Conservation (phyloP, 2,888 invertebrate genomes). For the Mythimna vitellina region DNA sequence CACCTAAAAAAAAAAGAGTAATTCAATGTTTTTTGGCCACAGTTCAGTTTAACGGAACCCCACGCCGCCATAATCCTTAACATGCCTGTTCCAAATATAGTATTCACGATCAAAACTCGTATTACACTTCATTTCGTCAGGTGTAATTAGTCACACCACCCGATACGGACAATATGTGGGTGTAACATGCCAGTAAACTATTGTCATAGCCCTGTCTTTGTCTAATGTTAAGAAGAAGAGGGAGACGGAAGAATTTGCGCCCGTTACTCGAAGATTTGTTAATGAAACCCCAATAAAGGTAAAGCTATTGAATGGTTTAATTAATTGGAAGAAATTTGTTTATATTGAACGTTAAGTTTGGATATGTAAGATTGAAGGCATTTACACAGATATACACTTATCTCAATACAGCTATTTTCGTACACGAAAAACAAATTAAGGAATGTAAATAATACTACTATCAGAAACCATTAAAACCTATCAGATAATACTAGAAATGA, state of each 20-base stretch:
- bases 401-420: neutral
- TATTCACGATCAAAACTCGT: conserved; percentile 39
- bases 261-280: conserved; percentile 64
- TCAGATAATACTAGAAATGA: conserved; percentile 37
- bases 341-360: neutral
- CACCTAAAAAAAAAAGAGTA: no score
- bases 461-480: conserved; percentile 28
- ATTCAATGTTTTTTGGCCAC: conserved; percentile 24
- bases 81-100: conserved; percentile 53
- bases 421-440: neutral
- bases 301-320: conserved; percentile 48
- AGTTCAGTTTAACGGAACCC: conserved; percentile 32
- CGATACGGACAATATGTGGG: conserved; percentile 67
- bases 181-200: conserved; percentile 54
- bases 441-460: conserved; percentile 9
- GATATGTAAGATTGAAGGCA: neutral
- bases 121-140: conserved; percentile 64
- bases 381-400: neutral
- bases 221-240: conserved; percentile 54
- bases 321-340: conserved; percentile 27
- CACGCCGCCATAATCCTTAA: conserved; percentile 39
- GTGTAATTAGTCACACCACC: conserved; percentile 73
- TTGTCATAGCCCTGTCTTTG: conserved; percentile 55
- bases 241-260: conserved; percentile 67
- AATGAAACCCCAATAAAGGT: conserved; percentile 69